A percentile compares a stretch with the other conserved stretches of the same genome.
phyloP scores from a whole-genome alignment of 2,797 vertebrate species.

The Phyllotis vaccarum region DNA sequence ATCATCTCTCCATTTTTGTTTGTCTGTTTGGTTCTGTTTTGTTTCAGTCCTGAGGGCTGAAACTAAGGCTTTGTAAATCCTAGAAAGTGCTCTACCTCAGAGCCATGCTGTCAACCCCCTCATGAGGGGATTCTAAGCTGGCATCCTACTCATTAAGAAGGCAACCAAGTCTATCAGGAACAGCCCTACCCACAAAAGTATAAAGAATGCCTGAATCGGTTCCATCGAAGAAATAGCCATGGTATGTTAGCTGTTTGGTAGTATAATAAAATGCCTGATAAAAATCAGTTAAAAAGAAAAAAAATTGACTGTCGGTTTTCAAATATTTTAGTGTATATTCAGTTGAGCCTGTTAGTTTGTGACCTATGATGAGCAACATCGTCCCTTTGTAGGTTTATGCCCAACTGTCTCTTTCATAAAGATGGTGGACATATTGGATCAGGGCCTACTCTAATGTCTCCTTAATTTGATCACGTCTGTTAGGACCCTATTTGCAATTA shows the following conservation, averaged over 20 bases:
- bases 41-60: not conserved
- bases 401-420: not conserved
- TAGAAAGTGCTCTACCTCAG: not conserved
- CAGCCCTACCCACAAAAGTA: not conserved
- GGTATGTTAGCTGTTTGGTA: not conserved
- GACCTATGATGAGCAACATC: not conserved
- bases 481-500: not conserved
- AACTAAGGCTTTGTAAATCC: not conserved
- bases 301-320: not conserved
- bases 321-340: not conserved
- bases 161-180: not conserved
- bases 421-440: not conserved
- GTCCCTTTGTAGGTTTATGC: not conserved
- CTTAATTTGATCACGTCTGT: not conserved
- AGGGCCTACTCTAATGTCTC: not conserved
- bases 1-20: not conserved
- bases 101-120: not conserved
- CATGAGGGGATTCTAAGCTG: not conserved
- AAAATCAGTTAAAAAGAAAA: not conserved
- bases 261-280: not conserved
- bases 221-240: not conserved
- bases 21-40: not conserved
- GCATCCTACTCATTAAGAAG: not conserved
- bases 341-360: not conserved
- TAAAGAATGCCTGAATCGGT: not conserved